Evolutionary conservation across 2,888 invertebrate genomes (phyloP), one percentile per base, ranked within the genome.

Genomic region (Drosophila peninsularis): DNA sequence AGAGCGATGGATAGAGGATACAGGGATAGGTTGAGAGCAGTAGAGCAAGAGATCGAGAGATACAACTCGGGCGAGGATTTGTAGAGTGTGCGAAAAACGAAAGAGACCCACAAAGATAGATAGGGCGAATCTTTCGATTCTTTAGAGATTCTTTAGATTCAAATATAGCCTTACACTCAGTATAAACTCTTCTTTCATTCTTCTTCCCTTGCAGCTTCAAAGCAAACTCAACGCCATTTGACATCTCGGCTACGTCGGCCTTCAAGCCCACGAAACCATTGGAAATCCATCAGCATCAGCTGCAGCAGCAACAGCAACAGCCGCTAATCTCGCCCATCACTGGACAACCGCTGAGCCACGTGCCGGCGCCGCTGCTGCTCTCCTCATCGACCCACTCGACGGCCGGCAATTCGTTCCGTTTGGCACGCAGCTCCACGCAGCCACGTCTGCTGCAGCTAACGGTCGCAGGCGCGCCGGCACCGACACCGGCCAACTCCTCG

Each of bases 231-330:
- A 78, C 88, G 67, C 78, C 88, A 63, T 82, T 88, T 55, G 90
- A 90, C 76, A 89, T 82, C 74, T 89, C 90, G 75, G 78, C 85
- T 56, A 72, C 89, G 66, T 90, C 91, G 65, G 88, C 90, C 36
- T 92, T 92, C 52, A 92, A 91, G 84, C 90, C 92, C 70, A 88
- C 91, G 74, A 90, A 90, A 62, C 91, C 91, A 49, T 75, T 92
- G 70, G 91, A 92, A 65, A 80, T 90, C 53, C 75, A 42, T n/a
- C 82, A 41, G 24, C 74, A 63, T 7, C 78, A 64, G 34, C 21
- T 19, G 14, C 42, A 44, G n/a, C 78, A 44, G 11, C 74, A 36
- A 14, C 74, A 63, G 7, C 78, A 62, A 27, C 78, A 81, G 66
- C 78, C 78, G 44, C 54, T 89, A 63, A 79, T 88, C 66, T 85